Evolutionary conservation across 2,888 invertebrate genomes (phyloP).

Genomic region (Hemistola chrysoprasaria): DNA sequence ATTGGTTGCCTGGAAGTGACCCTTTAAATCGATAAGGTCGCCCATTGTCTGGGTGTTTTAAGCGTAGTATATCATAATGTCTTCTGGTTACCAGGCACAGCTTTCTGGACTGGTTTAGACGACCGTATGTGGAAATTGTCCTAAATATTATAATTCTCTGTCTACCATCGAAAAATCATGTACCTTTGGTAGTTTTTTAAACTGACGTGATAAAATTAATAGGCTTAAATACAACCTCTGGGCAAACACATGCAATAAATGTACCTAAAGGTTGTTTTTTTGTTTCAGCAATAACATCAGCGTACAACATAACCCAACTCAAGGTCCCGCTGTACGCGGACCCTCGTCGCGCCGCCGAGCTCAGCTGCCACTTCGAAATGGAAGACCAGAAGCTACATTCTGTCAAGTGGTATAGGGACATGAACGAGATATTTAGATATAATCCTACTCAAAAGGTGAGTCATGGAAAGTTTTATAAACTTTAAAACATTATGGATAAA

Average conservation of each 20-base stretch:
- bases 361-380: constrained; percentile 76
- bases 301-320: constrained; percentile 71
- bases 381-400: constrained; percentile 72
- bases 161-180: no score
- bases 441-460: constrained; percentile 68
- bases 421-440: constrained; percentile 74
- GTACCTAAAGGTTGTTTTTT: constrained; percentile 14
- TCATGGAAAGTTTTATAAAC: constrained; percentile 1
- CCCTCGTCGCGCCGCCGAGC: constrained; percentile 72
- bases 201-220: no score
- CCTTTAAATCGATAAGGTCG: no score
- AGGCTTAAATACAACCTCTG: no score
- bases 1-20: no score
- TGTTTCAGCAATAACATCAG: constrained; percentile 65
- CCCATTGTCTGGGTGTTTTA: no score
- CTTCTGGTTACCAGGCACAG: no score
- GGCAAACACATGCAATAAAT: neutral
- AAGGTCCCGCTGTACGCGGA: constrained; percentile 74
- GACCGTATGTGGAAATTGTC: no score
- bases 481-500: neutral
- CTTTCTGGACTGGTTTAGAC: no score
- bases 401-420: constrained; percentile 75
- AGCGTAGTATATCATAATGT: no score
- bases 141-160: no score
- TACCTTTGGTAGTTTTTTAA: no score